Conservation (phyloP, 1,140 invertebrate genomes). For the Dendrolimus kikuchii region DNA sequence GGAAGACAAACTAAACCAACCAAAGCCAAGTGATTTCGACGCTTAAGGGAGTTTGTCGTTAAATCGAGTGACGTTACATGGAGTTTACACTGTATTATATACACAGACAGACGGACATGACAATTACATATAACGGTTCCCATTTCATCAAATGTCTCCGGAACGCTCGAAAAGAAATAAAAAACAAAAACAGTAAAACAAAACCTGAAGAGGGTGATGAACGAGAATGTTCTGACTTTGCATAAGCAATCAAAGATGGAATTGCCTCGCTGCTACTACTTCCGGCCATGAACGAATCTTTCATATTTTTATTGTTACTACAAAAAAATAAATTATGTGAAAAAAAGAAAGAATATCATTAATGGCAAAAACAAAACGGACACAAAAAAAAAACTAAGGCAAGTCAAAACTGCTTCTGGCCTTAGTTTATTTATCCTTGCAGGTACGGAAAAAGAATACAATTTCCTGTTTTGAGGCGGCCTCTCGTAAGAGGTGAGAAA, state of each 20-base stretch:
- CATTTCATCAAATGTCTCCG: neutral
- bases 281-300: neutral
- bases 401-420: neutral
- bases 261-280: constrained; percentile 6
- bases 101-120: too few relatives aligned
- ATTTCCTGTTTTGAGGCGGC: too few relatives aligned
- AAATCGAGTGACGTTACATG: too few relatives aligned
- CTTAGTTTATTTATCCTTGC: too few relatives aligned
- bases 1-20: too few relatives aligned
- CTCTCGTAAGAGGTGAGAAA: too few relatives aligned
- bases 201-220: constrained; percentile 13
- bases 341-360: constrained; percentile 5
- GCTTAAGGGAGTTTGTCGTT: too few relatives aligned
- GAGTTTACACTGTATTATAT: too few relatives aligned
- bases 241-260: neutral
- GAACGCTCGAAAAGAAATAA: constrained; percentile 4
- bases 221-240: constrained; percentile 4
- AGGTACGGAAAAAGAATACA: too few relatives aligned
- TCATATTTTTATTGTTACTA: constrained; percentile 2
- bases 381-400: neutral
- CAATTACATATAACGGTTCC: neutral
- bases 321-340: neutral
- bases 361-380: neutral
- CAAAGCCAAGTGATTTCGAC: too few relatives aligned
- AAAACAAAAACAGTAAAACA: constrained; percentile 10